Conservation (phyloP, 1,140 invertebrate genomes). For the Caenorhabditis remanei region DNA sequence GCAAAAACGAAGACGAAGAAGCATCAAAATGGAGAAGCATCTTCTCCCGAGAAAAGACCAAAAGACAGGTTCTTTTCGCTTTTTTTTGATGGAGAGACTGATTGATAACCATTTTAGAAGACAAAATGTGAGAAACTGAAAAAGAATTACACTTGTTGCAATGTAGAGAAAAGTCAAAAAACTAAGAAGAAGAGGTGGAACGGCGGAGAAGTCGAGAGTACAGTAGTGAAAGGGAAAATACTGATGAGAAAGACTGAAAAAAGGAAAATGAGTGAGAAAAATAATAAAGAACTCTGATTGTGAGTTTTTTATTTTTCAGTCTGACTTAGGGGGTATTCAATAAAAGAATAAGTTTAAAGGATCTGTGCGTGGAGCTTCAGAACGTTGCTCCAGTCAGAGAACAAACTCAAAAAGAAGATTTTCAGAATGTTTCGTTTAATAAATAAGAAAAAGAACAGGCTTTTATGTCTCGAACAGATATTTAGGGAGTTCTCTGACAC, state of each 20-base stretch:
- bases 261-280: neutral
- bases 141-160: neutral
- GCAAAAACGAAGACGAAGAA: neutral
- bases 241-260: neutral
- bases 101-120: constrained; percentile 40
- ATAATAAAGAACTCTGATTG: neutral
- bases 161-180: neutral
- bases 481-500: neutral
- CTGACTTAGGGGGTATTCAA: no score
- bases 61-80: constrained; percentile 37
- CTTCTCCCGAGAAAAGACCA: constrained; percentile 10
- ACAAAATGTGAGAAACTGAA: constrained; percentile 37
- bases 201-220: neutral
- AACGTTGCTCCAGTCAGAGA: no score
- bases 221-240: neutral
- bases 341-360: neutral
- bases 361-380: no score
- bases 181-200: neutral
- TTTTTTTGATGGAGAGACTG: neutral
- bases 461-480: constrained; percentile 5
- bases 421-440: no score
- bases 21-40: neutral
- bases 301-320: no score
- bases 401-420: no score
- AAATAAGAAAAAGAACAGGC: no score